phyloP scores from a whole-genome alignment of 2,113 vertebrate species.

The Gallinago undulata region DNA sequence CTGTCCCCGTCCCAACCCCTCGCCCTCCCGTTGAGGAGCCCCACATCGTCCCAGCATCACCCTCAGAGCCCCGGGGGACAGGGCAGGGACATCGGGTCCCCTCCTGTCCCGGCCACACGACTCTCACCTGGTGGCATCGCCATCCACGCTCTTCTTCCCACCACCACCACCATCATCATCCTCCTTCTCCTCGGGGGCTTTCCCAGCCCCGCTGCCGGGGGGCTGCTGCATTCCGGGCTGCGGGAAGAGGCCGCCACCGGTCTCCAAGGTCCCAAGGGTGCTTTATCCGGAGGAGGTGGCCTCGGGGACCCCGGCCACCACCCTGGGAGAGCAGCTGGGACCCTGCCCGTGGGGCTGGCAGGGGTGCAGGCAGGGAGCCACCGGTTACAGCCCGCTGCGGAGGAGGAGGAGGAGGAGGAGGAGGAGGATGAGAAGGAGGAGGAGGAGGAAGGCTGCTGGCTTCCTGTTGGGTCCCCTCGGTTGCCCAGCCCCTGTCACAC shows the following conservation, averaged over 20 bases:
- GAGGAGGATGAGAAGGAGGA: too few relatives aligned
- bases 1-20: not conserved
- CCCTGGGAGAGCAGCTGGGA: not conserved
- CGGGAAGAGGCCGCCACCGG: rapidly evolving
- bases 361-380: too few relatives aligned
- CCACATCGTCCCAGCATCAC: rapidly evolving
- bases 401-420: too few relatives aligned
- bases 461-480: not conserved
- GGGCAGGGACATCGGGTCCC: rapidly evolving
- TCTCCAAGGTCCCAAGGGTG: not conserved
- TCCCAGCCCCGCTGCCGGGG: rapidly evolving
- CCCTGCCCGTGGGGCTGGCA: not conserved
- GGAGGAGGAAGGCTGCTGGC: rapidly evolving
- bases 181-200: not conserved
- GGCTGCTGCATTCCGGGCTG: not conserved
- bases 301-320: too few relatives aligned
- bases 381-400: not conserved
- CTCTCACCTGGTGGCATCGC: not conserved
- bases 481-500: rapidly evolving
- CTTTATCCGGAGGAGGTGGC: not conserved
- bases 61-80: not conserved
- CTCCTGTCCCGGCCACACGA: not conserved
- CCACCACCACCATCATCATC: not conserved
- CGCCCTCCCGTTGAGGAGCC: not conserved
- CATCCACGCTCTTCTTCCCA: not conserved